A percentile compares a stretch with the other conserved stretches of the same genome.
Conservation (phyloP, 2,113 vertebrate genomes). For the Tetrax tetrax region DNA sequence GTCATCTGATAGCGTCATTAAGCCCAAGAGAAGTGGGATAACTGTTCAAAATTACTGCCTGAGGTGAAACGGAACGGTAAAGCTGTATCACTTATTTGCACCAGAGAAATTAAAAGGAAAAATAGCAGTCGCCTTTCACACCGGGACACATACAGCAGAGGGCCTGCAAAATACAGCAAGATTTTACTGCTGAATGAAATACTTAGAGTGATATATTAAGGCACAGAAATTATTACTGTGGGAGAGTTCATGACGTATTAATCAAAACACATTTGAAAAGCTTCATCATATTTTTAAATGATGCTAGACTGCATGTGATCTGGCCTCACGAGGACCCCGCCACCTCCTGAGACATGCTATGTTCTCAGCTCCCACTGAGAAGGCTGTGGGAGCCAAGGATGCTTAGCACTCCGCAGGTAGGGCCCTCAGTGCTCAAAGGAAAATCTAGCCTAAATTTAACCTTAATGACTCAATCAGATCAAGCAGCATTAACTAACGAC, state of each 20-base stretch:
- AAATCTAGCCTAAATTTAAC: neutral
- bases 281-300: neutral
- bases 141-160: neutral
- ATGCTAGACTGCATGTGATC: neutral
- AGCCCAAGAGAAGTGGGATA: constrained; percentile 7
- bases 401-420: neutral
- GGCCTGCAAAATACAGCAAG: neutral
- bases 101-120: constrained; percentile 19
- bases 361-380: neutral
- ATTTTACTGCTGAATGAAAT: neutral
- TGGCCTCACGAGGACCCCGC: neutral
- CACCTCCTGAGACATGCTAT: neutral
- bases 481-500: neutral
- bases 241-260: neutral
- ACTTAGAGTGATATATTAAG: neutral
- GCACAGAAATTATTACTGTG: neutral
- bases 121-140: neutral
- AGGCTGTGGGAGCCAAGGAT: neutral
- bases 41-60: constrained; percentile 22
- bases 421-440: neutral
- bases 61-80: constrained; percentile 27
- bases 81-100: neutral
- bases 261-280: neutral
- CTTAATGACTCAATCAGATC: neutral
- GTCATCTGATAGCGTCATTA: neutral